Base-by-base conservation (phyloP, 1,140 invertebrate species). In the Colletes gigas region DNA sequence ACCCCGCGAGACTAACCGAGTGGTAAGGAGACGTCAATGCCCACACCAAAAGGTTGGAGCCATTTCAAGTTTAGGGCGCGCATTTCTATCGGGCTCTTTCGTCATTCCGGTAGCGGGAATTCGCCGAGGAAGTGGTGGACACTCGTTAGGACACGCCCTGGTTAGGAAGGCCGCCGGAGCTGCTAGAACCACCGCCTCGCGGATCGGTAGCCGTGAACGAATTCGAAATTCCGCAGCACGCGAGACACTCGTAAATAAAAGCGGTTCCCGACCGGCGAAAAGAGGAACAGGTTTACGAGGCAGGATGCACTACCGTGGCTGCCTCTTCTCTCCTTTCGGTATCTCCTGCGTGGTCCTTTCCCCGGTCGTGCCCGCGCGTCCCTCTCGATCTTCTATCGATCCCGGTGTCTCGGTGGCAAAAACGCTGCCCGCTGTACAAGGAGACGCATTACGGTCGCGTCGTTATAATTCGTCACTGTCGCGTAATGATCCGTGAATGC, bases 381-480 rank as follows among this genome's bases (percentile, higher is more conserved):
- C 59, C 69, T 10, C 82, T 82, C 85, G 85, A 87, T 87, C 86
- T 76, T 62, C 85, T 84, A 86, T 86, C 82, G 86, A 87, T 87
- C 59, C 65, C 67, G 30, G 70, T 81, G 73, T 69, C 73, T 62
- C 78, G 68, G 74, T 81, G 72, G 82, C 85, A 87, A 87, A 87
- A 87, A 87, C 85, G 66, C 47, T 30, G 41, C 63, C 76, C 78
- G 62, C 78, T 73, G 66, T 82, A 88, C 84, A 88, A 68, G 78
- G 86, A 86, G 86, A 88, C 87, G 87, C 87, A 88, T 88, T 88
- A 88, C 86, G 82, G 65, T 68, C 85, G 83, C 78, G 67, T 87
- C 86, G 85, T 89, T 87, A 89, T 89, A 89, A 89, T 89, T 89
- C 88, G 88, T 89, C 88, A 89, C 86, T 89, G 88, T 89, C 88